Conservation (phyloP, 2,113 vertebrate genomes). For the Emydura subglobosa region DNA sequence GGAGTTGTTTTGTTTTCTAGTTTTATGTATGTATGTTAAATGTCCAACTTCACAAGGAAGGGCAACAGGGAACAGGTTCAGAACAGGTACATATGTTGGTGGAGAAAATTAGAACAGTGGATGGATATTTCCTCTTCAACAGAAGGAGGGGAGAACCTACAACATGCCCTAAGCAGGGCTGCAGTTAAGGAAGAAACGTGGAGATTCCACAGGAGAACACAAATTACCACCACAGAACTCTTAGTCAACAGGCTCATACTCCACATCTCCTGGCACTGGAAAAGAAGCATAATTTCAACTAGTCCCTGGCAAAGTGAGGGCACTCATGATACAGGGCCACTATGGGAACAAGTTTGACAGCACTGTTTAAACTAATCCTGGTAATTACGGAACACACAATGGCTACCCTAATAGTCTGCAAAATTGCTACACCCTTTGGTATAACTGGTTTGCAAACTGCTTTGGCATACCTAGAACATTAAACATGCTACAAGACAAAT, state of each 20-base stretch:
- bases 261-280: not conserved
- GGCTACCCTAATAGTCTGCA: not conserved
- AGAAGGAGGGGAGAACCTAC: not conserved
- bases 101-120: not conserved
- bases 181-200: not conserved
- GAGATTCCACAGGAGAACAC: not conserved
- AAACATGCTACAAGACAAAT: not conserved
- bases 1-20: not conserved
- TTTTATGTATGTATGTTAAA: not conserved
- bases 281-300: not conserved
- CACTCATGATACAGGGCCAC: not conserved
- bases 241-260: not conserved
- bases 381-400: not conserved
- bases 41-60: not conserved
- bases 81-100: not conserved
- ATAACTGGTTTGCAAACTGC: not conserved
- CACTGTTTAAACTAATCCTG: not conserved
- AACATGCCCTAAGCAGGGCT: not conserved
- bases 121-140: not conserved
- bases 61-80: not conserved
- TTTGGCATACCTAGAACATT: not conserved
- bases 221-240: not conserved
- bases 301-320: not conserved
- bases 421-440: not conserved
- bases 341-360: not conserved